Percentiles rank a stretch among this genome's conserved stretches.
Conservation (phyloP, 2,888 invertebrate genomes). For the Pristionchus mayeri region DNA sequence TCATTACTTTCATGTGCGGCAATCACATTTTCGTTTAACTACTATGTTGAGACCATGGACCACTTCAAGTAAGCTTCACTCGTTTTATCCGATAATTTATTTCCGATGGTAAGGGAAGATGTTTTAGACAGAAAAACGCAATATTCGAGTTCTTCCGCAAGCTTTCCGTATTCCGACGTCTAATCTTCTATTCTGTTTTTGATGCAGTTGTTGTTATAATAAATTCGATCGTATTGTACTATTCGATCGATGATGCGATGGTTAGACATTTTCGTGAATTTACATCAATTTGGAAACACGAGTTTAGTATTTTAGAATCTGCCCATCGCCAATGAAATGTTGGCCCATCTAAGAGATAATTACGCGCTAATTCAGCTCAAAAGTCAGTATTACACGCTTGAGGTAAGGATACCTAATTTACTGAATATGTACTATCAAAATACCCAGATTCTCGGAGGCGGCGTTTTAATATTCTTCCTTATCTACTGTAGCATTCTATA, state of each 20-base stretch:
- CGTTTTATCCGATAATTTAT: neutral
- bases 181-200: neutral
- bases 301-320: too few relatives aligned
- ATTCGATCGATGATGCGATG: neutral
- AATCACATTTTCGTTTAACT: too few relatives aligned
- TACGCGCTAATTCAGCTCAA: too few relatives aligned
- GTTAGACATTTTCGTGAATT: neutral
- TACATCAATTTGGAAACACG: too few relatives aligned
- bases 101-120: too few relatives aligned
- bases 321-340: neutral
- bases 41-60: slow-evolving; percentile 25
- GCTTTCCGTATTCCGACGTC: neutral
- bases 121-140: neutral
- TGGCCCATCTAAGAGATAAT: neutral
- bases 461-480: too few relatives aligned
- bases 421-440: too few relatives aligned
- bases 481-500: too few relatives aligned
- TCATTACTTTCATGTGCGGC: neutral
- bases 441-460: too few relatives aligned
- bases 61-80: slow-evolving; percentile 16
- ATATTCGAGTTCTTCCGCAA: neutral
- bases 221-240: neutral
- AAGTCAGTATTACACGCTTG: too few relatives aligned
- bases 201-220: neutral
- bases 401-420: too few relatives aligned